Evolutionary conservation across 2,113 vertebrate genomes (phyloP).

Genomic region (Oryctolagus cuniculus): DNA sequence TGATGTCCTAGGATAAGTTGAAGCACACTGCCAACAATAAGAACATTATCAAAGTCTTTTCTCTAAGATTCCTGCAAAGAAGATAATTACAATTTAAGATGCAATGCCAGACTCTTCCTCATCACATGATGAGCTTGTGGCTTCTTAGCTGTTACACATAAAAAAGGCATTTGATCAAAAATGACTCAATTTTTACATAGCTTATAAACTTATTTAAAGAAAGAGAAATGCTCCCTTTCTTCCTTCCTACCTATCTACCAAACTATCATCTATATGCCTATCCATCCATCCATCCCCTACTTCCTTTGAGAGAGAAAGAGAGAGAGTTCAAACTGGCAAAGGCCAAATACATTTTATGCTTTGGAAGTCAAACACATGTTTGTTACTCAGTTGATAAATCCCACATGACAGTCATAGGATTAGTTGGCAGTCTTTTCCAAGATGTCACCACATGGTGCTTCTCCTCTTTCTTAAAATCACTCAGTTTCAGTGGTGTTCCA

Average conservation of each 20-base stretch:
- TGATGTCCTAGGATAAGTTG: neutral
- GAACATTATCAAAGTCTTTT: slow-evolving; percentile 62
- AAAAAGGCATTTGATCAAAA: slow-evolving; percentile 71
- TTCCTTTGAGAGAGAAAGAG: neutral
- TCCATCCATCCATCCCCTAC: neutral
- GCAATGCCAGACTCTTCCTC: slow-evolving; percentile 47
- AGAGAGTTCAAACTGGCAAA: slow-evolving; percentile 36
- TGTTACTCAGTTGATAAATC: slow-evolving; percentile 72
- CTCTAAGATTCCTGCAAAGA: slow-evolving; percentile 43
- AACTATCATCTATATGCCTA: neutral
- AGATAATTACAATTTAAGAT: slow-evolving; percentile 59
- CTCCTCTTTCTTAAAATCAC: slow-evolving; percentile 34
- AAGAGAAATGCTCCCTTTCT: neutral
- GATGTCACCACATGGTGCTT: slow-evolving; percentile 24
- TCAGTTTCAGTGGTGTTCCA: neutral
- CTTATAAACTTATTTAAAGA: slow-evolving; percentile 66
- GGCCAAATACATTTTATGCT: slow-evolving; percentile 37
- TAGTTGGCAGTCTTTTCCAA: slow-evolving; percentile 65
- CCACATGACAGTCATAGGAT: slow-evolving; percentile 75
- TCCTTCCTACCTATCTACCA: neutral
- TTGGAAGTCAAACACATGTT: slow-evolving; percentile 80
- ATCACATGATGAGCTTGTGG: slow-evolving; percentile 61
- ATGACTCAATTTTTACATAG: slow-evolving; percentile 50
- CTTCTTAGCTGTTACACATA: slow-evolving; percentile 70
- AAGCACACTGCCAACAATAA: slow-evolving; percentile 52